These are phyloP conservation scores for Bacillus rossius DNA, from an alignment of 1,140 invertebrate species.

Conservation along the genomic window DNA sequence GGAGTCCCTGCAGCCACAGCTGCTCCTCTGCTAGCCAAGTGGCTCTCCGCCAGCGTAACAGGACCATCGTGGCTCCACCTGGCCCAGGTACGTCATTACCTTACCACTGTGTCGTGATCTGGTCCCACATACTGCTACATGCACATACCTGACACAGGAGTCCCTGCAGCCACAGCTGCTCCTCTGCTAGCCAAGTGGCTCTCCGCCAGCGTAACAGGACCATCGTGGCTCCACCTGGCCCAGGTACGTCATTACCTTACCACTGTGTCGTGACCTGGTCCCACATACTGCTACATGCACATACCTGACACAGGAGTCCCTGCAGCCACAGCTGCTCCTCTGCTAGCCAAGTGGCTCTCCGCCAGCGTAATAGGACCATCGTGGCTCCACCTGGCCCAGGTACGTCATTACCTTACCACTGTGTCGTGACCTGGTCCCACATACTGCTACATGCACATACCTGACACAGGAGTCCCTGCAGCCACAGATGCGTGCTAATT, in stretches of 20 bases:
- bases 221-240: constrained; percentile 50
- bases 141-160: too few species aligned
- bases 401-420: too few species aligned
- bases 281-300: too few species aligned
- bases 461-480: constrained; percentile 57
- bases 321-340: constrained; percentile 52
- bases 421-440: too few species aligned
- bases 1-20: constrained; percentile 52
- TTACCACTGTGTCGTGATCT: too few species aligned
- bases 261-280: too few species aligned
- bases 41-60: constrained; percentile 43
- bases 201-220: constrained; percentile 47
- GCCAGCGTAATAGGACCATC: constrained; percentile 48
- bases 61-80: constrained; percentile 52
- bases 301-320: too few species aligned
- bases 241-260: constrained; percentile 43
- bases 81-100: constrained; percentile 43
- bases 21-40: constrained; percentile 46
- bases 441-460: too few species aligned
- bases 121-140: too few species aligned
- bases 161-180: constrained; percentile 51
- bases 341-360: constrained; percentile 40
- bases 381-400: constrained; percentile 50
- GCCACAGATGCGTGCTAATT: constrained; percentile 50
- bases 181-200: constrained; percentile 41